A percentile compares a stretch with the other conserved stretches of the same genome.
Conservation (phyloP, 2,113 vertebrate genomes). For the Etia nguti region DNA sequence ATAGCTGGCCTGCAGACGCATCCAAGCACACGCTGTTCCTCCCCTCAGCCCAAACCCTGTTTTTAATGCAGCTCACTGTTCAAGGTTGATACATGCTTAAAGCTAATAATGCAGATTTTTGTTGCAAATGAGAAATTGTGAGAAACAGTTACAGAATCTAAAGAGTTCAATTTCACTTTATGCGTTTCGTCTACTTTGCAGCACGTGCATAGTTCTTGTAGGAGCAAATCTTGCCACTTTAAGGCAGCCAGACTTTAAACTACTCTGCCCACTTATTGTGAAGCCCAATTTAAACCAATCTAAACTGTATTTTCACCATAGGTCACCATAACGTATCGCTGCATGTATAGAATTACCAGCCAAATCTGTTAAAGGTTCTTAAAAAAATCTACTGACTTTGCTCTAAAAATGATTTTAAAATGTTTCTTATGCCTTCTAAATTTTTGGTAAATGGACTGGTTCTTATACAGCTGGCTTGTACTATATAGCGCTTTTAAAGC, state of each 20-base stretch:
- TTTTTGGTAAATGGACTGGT: background rate
- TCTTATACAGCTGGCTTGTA: background rate
- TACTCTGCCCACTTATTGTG: background rate
- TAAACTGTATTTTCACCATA: background rate
- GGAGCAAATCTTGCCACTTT: background rate
- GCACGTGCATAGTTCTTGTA: background rate
- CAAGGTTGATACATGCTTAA: background rate
- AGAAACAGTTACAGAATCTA: background rate
- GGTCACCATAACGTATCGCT: background rate
- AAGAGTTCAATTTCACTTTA: background rate
- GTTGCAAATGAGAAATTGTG: background rate
- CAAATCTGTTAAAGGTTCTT: background rate
- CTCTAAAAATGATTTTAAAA: background rate
- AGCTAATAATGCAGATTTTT: background rate
- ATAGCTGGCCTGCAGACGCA: background rate
- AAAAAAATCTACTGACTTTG: background rate
- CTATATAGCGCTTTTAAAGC: background rate
- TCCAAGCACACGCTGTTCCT: background rate
- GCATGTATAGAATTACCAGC: background rate
- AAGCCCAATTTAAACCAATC: background rate
- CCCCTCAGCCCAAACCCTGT: background rate
- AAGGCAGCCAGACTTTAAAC: background rate
- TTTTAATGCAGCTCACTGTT: background rate
- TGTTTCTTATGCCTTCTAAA: background rate
- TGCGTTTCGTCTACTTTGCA: background rate